These are phyloP conservation scores for Dipodomys stephensi DNA, from an alignment of 2,113 vertebrate species.

Conservation along the genomic window DNA sequence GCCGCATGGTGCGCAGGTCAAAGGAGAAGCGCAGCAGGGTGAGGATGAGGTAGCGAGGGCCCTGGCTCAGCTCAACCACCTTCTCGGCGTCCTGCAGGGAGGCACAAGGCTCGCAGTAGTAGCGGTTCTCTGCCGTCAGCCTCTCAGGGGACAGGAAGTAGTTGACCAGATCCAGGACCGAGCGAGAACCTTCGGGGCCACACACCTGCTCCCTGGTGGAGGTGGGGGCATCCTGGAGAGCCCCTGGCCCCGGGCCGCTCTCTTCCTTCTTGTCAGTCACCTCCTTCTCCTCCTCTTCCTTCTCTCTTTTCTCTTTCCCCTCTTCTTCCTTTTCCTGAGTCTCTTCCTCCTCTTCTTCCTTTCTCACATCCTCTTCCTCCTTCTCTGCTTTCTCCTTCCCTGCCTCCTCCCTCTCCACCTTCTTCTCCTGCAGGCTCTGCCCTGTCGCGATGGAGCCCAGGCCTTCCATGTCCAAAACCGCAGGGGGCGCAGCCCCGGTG, in stretches of 20 bases:
- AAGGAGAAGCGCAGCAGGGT: conserved; percentile 91
- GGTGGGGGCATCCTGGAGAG: neutral
- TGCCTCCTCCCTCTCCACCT: neutral
- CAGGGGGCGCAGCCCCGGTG: neutral
- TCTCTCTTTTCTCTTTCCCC: neutral
- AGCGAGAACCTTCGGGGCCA: conserved; percentile 82
- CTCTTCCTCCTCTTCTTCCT: neutral
- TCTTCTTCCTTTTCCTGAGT: no score
- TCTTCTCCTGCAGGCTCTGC: neutral
- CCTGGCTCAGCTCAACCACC: conserved; percentile 88
- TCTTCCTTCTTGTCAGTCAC: neutral
- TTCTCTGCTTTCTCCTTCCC: neutral
- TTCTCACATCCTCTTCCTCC: neutral
- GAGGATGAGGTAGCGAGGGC: conserved; percentile 90
- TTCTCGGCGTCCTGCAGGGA: conserved; percentile 91
- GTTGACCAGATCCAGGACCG: conserved; percentile 89
- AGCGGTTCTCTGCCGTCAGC: conserved; percentile 90
- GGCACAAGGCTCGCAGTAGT: conserved; percentile 89
- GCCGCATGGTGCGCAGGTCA: conserved; percentile 87
- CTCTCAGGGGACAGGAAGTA: conserved; percentile 90
- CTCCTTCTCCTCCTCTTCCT: neutral
- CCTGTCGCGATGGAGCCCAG: conserved; percentile 61
- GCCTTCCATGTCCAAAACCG: neutral
- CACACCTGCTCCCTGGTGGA: conserved; percentile 10
- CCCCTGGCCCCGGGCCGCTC: rapidly evolving